Base-by-base conservation (phyloP, 2,888 invertebrate genomes). In the Lamellibrachia columna region DNA sequence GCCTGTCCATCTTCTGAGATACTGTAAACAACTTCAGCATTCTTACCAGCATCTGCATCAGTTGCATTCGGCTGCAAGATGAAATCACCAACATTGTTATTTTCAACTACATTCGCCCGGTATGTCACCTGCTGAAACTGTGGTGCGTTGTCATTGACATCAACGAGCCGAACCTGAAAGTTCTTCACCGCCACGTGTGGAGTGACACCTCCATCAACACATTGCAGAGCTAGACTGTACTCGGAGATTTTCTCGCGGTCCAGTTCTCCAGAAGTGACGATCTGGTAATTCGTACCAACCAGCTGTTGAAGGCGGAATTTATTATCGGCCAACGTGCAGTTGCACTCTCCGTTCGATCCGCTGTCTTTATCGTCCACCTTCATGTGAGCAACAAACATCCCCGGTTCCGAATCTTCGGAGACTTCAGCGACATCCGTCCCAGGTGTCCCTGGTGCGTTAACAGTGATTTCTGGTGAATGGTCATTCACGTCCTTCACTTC, bases 121-220 rank as follows among this genome's bases (percentile, higher is more conserved):
- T 93, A 93, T 22, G 90, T 22, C n/a, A 92, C n/a, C 52, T 92
- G 91, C 7, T 91, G n/a, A 90, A 93, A 93, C 75, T 52, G 52
- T 7, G 93, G 93, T 9, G 91, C 90, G 53, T 93, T 92, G 58
- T 93, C 93, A 90, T 93, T 93, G 58, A 93, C 92, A 92, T 93
- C 93, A 22, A 90, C 91, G 53, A 93, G 92, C 11, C 90, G 90
- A 90, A 93, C 92, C 7, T 75, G 90, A 60, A 93, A 53, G 60
- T 92, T 60, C 28, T 90, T 53, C 11, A 58, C 90, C 8, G 93
- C 90, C 90, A 92, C 60, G 90, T 91, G 75, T 15, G 92, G 90
- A 7, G 92, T 91, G n/a, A 40, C 11, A 55, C 93, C 93, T 58
- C 92, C 58, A 75, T 93, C 93, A 90, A 92, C 91, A 90, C 93